phyloP scores from a whole-genome alignment of 2,888 invertebrate species.

The Leuctra nigra region DNA sequence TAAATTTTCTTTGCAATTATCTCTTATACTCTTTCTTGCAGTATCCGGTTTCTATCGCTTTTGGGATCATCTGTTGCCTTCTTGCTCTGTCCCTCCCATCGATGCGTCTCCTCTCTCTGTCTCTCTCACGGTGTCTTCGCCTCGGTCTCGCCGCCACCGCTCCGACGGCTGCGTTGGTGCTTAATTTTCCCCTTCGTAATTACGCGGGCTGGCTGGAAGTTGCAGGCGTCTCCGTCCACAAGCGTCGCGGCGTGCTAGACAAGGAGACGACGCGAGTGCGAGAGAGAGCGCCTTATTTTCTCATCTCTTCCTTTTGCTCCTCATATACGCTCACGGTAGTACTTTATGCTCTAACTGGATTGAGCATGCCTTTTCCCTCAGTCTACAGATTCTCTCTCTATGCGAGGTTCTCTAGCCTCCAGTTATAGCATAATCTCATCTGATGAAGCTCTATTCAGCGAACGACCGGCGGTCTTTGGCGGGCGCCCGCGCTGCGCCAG shows the following conservation, averaged over 20 bases:
- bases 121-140: not conserved
- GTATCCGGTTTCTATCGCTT: slow-evolving; percentile 17
- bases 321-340: slow-evolving; percentile 20
- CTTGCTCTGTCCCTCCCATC: not conserved
- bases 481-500: not conserved
- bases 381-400: slow-evolving; percentile 19
- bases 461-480: slow-evolving; percentile 23
- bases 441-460: slow-evolving; percentile 35
- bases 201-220: slow-evolving; percentile 36
- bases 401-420: slow-evolving; percentile 33
- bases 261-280: not conserved
- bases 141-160: not conserved
- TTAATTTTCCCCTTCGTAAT: slow-evolving; percentile 45
- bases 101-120: slow-evolving; percentile 2
- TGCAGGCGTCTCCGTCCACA: slow-evolving; percentile 13
- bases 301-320: slow-evolving; percentile 22
- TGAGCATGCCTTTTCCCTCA: slow-evolving; percentile 27
- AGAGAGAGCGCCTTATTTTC: slow-evolving; percentile 19
- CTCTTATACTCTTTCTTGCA: slow-evolving; percentile 15
- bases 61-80: slow-evolving; percentile 15
- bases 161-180: slow-evolving; percentile 41
- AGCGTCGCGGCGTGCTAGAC: slow-evolving; percentile 5
- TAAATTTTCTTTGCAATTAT: slow-evolving; percentile 18
- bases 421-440: slow-evolving; percentile 31
- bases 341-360: slow-evolving; percentile 29